These are phyloP conservation scores for Bombus huntii DNA, from an alignment of 1,140 invertebrate genomes.

Conservation along the genomic window DNA sequence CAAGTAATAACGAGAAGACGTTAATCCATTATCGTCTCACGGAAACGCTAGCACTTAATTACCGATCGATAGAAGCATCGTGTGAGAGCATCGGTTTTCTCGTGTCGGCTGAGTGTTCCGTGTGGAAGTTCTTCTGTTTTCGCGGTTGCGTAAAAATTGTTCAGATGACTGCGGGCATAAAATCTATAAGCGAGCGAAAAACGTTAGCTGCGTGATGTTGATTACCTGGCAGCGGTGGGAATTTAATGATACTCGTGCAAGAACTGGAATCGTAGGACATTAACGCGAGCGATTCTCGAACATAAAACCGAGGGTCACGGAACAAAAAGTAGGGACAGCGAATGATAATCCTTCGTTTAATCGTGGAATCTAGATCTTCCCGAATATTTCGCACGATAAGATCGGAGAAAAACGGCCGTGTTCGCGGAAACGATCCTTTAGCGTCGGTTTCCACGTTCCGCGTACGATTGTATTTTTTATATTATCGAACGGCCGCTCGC, in stretches of 20 bases:
- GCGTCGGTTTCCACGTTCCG: background rate
- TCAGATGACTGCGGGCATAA: background rate
- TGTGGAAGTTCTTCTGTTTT: background rate
- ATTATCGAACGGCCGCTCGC: no score
- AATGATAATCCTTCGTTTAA: background rate
- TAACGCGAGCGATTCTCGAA: constrained; percentile 10
- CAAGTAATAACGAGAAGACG: constrained; percentile 12
- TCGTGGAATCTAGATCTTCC: background rate
- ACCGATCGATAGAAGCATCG: background rate
- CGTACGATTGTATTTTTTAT: background rate
- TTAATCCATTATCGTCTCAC: background rate
- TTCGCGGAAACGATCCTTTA: background rate
- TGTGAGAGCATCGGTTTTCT: background rate
- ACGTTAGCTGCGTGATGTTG: background rate
- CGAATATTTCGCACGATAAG: background rate
- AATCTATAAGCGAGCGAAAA: background rate
- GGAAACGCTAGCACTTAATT: constrained; percentile 14
- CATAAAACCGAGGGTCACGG: background rate
- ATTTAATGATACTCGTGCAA: background rate
- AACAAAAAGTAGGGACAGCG: background rate
- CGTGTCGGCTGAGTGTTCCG: background rate
- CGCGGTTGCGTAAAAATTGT: background rate
- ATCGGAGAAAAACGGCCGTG: background rate
- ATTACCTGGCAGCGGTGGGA: background rate
- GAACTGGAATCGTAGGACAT: background rate